Evolutionary conservation across 2,113 vertebrate species (phyloP), one percentile per base, ranked within the genome.

Genomic region (Macrotis lagotis): DNA sequence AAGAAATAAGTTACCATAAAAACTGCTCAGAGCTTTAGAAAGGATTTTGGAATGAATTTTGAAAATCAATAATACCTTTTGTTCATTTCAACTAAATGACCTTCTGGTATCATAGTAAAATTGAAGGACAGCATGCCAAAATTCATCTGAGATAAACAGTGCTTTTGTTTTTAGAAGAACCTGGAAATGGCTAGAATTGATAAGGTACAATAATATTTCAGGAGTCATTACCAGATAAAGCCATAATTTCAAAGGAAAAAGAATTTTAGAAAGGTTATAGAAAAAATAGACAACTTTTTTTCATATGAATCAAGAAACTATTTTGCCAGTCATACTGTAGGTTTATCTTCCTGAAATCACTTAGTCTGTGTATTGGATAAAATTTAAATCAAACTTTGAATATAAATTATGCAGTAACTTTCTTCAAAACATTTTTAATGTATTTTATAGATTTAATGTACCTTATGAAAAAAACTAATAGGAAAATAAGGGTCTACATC

Each of bases 1-100:
- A 94, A 94, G 89, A 97, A 97, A n/a, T 91, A 95, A 44, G 26
- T 44, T 83, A 44, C 16, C 16, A 44, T 22, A 24, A 22, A 19
- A 83, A 24, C 66, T 83, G 19, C 66, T 83, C n/a, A 22, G 19
- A 83, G 37, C 19, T 83, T 83, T 44, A 83, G 66, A 44, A 83
- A 66, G 19, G n/a, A 83, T 0, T 37, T 66, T 66, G 31, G 31
- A 66, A 66, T 37, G 12, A 66, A 66, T 66, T 37, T 66, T 66
- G 59, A 66, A 37, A 66, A 66, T 66, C 59, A 66, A 16, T 37
- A 66, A 66, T 1, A 66, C 12, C 52, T 66, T 66, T 66, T 66
- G 28, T 31, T 37, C 59, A 66, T 37, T 66, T 66, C 31, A 66
- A 37, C 31, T 37, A 66, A 66, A 31, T 37, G 31, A 37, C 59